Percentiles rank a stretch among this genome's conserved stretches.
These are phyloP conservation scores for Dinocampus coccinellae DNA, from an alignment of 2,888 invertebrate species.

Conservation along the genomic window DNA sequence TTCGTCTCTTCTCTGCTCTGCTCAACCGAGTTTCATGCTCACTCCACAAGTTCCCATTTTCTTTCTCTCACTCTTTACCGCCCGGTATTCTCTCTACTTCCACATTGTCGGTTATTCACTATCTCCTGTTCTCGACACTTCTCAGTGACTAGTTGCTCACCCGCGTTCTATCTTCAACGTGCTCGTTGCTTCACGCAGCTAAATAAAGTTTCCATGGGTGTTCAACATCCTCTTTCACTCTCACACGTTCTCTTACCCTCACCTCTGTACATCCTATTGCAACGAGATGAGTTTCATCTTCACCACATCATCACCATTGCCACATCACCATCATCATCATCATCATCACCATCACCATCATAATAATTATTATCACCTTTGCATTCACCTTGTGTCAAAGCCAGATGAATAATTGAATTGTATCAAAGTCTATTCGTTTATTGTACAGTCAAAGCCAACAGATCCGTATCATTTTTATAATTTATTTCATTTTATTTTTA, in stretches of 20 bases:
- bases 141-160: slow-evolving; percentile 14
- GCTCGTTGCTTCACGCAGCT: not conserved
- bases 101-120: not conserved
- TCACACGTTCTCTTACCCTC: not conserved
- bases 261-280: not conserved
- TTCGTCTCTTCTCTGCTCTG: not conserved
- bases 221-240: not conserved
- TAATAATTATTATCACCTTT: too few relatives aligned
- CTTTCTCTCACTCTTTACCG: not conserved
- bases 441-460: not conserved
- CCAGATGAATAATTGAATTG: not conserved
- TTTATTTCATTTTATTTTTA: not conserved
- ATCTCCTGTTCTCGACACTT: not conserved
- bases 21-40: slow-evolving; percentile 6
- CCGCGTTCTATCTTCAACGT: slow-evolving; percentile 12
- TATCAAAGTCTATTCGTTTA: not conserved
- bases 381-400: not conserved
- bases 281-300: not conserved
- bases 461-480: not conserved
- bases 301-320: not conserved
- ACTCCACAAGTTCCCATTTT: not conserved
- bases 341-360: not conserved
- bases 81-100: too few relatives aligned
- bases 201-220: slow-evolving; percentile 29
- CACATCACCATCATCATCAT: not conserved